Evolutionary conservation across 2,797 vertebrate species (phyloP).

Genomic region (Hypotaenidia philippensis): DNA sequence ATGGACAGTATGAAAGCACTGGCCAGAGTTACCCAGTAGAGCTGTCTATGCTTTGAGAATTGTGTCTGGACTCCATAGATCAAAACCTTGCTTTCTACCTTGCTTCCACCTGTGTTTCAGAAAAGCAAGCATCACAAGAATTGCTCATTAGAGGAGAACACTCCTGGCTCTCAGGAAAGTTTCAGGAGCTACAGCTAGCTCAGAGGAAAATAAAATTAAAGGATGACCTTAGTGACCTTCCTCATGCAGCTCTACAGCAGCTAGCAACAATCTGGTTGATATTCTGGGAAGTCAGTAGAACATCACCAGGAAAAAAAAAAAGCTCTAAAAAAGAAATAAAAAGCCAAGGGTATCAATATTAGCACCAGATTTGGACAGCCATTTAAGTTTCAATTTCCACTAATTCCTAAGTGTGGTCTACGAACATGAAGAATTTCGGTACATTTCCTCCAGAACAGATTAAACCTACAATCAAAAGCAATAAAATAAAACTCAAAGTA

Average conservation of each 20-base stretch:
- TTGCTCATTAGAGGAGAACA: slow-evolving; percentile 25
- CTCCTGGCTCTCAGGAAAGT: not conserved
- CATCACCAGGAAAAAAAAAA: not conserved
- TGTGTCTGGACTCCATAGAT: not conserved
- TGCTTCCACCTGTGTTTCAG: slow-evolving; percentile 16
- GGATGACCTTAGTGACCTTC: slow-evolving; percentile 9
- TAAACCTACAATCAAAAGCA: slow-evolving; percentile 48
- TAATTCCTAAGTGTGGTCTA: slow-evolving; percentile 13
- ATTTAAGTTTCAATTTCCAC: slow-evolving; percentile 23
- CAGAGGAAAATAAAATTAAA: slow-evolving; percentile 40
- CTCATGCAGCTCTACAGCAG: not conserved
- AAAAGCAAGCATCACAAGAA: not conserved
- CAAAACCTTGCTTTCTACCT: slow-evolving; percentile 19
- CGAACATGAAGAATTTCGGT: slow-evolving; percentile 31
- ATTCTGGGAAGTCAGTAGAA: slow-evolving; percentile 31
- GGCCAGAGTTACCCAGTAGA: not conserved
- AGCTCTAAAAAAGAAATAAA: slow-evolving; percentile 23
- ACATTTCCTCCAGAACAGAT: slow-evolving; percentile 30
- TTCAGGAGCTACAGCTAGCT: slow-evolving; percentile 6
- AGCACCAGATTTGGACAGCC: not conserved
- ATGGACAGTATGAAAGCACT: not conserved
- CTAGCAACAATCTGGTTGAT: not conserved
- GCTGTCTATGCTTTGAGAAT: not conserved
- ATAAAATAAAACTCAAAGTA: slow-evolving; percentile 44
- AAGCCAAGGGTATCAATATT: slow-evolving; percentile 1